Evolutionary conservation across 2,888 invertebrate species (phyloP).

Genomic region (Nomada flava): DNA sequence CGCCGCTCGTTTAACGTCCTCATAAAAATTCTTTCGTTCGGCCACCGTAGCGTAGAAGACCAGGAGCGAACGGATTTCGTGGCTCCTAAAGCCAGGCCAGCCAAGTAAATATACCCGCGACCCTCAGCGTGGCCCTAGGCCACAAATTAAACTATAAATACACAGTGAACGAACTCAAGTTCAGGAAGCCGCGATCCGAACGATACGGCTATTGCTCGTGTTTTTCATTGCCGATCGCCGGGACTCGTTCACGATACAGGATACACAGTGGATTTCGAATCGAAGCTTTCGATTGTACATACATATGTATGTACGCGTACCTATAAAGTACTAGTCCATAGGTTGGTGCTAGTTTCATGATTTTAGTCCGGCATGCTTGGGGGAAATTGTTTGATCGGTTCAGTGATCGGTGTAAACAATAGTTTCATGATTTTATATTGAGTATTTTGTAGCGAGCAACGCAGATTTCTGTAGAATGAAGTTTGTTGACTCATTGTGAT

Average conservation of each 20-base stretch:
- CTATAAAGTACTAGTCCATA: too few relatives aligned
- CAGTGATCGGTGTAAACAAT: too few relatives aligned
- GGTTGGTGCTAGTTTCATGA: too few relatives aligned
- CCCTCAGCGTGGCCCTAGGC: constrained; percentile 80
- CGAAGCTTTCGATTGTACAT: too few relatives aligned
- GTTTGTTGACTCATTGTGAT: too few relatives aligned
- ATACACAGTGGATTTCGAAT: not conserved
- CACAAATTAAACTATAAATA: constrained; percentile 83
- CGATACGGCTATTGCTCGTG: constrained; percentile 17
- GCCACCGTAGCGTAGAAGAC: constrained; percentile 67
- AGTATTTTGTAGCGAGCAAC: too few relatives aligned
- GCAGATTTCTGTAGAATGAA: too few relatives aligned
- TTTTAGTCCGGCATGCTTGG: too few relatives aligned
- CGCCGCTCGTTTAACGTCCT: constrained; percentile 74
- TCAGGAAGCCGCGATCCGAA: constrained; percentile 60
- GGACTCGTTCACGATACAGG: not conserved
- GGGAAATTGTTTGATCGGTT: too few relatives aligned
- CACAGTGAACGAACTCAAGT: constrained; percentile 70
- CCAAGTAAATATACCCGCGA: constrained; percentile 81
- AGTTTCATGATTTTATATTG: too few relatives aligned
- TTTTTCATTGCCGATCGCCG: constrained; percentile 10
- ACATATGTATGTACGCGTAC: too few relatives aligned
- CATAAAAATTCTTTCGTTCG: constrained; percentile 79
- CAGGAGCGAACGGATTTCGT: constrained; percentile 67
- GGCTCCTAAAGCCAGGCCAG: constrained; percentile 71